Conservation (phyloP, 2,888 invertebrate genomes). For the Hydropsyche betteni region DNA sequence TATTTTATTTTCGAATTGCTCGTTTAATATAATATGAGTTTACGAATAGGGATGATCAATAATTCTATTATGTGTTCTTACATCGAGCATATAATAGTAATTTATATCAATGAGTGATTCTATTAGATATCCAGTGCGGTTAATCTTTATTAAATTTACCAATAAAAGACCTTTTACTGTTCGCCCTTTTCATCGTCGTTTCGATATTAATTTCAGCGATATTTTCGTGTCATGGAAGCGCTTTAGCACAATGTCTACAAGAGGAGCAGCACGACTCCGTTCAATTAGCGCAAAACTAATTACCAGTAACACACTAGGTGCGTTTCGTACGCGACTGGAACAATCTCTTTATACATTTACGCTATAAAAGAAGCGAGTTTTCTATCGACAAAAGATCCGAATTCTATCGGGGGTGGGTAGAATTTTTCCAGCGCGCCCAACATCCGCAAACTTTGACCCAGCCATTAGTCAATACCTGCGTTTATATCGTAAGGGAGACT, state of each 20-base stretch:
- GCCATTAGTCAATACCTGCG: slow-evolving; percentile 31
- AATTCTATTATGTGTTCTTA: too few relatives aligned
- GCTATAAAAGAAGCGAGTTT: background rate
- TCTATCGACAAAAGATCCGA: background rate
- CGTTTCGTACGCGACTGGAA: too few relatives aligned
- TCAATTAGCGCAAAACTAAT: slow-evolving; percentile 2
- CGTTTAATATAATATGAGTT: too few relatives aligned
- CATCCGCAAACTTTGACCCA: slow-evolving; percentile 16
- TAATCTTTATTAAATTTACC: slow-evolving; percentile 26
- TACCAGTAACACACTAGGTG: background rate
- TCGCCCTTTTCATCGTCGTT: background rate
- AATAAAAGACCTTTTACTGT: slow-evolving; percentile 5
- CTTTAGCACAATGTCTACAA: background rate
- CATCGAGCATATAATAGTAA: background rate
- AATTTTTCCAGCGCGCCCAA: slow-evolving; percentile 19
- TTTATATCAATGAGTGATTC: background rate
- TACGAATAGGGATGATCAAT: too few relatives aligned
- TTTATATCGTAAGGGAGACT: slow-evolving; percentile 29
- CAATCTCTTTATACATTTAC: background rate
- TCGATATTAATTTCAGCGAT: slow-evolving; percentile 10
- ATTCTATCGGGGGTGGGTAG: background rate
- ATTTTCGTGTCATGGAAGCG: background rate
- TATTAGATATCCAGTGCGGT: slow-evolving; percentile 1
- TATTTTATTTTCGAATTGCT: too few relatives aligned
- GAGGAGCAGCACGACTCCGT: background rate